These are phyloP conservation scores for Hybognathus amarus DNA, from an alignment of 2,797 vertebrate species.

Conservation along the genomic window DNA sequence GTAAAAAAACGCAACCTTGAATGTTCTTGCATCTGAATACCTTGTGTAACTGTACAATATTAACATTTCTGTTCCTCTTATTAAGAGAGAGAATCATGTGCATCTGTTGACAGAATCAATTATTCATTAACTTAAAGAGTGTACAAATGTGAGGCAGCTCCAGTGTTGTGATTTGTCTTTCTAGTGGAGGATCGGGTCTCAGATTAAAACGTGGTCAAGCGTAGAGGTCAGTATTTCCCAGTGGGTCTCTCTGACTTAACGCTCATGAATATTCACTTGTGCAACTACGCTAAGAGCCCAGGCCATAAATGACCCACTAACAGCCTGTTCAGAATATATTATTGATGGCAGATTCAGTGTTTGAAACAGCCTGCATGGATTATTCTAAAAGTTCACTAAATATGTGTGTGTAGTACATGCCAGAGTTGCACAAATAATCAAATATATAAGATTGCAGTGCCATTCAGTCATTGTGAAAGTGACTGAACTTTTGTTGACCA, in stretches of 20 bases:
- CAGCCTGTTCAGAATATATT: conserved; percentile 32
- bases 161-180: conserved; percentile 27
- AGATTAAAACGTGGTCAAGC: conserved; percentile 53
- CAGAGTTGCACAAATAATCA: neutral
- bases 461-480: neutral
- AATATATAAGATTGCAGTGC: neutral
- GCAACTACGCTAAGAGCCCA: conserved; percentile 41
- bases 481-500: neutral
- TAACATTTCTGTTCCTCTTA: neutral
- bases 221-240: conserved; percentile 55
- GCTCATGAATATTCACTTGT: conserved; percentile 56
- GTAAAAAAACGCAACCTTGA: neutral
- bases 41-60: neutral
- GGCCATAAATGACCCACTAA: conserved; percentile 43
- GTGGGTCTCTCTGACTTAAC: conserved; percentile 47
- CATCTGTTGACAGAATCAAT: conserved; percentile 23
- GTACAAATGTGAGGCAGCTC: conserved; percentile 32
- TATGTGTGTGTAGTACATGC: neutral
- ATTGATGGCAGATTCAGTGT: neutral
- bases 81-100: neutral
- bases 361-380: neutral
- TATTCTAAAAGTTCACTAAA: neutral
- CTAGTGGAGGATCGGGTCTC: conserved; percentile 38
- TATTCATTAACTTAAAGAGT: conserved; percentile 23
- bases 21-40: neutral